phyloP scores from a whole-genome alignment of 2,888 invertebrate genomes.

The Cantharis flavilabris region DNA sequence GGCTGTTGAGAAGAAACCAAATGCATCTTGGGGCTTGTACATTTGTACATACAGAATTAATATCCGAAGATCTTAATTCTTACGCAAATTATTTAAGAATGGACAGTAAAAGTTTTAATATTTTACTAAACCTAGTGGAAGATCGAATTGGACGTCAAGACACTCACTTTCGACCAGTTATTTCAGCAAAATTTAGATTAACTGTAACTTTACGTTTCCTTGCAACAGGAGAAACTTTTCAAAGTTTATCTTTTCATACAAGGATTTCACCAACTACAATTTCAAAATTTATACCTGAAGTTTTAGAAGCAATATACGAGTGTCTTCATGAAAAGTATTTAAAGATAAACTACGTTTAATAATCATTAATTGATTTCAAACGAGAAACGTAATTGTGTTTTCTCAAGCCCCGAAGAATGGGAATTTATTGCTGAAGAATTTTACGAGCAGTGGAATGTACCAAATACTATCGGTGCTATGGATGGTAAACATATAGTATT shows the following conservation, averaged over 20 bases:
- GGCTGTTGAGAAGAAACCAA: not conserved
- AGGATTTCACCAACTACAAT: constrained; percentile 5
- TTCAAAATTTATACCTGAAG: constrained; percentile 9
- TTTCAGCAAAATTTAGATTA: constrained; percentile 6
- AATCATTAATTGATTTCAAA: not conserved
- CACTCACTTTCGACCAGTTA: no score
- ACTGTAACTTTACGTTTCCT: constrained; percentile 4
- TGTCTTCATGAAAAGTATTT: not conserved
- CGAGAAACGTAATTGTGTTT: not conserved
- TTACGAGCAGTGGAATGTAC: not conserved
- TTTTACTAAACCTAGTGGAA: constrained; percentile 3
- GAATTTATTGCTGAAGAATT: not conserved
- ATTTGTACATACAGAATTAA: not conserved
- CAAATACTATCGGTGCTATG: not conserved
- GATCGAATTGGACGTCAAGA: no score
- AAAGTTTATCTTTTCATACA: constrained; percentile 7
- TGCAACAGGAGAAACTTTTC: constrained; percentile 6
- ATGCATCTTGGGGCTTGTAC: not conserved
- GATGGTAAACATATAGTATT: not conserved
- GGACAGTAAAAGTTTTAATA: not conserved
- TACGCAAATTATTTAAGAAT: constrained; percentile 1
- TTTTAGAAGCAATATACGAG: not conserved
- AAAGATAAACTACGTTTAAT: not conserved
- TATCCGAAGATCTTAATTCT: not conserved
- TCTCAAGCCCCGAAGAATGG: not conserved